phyloP scores from a whole-genome alignment of 2,888 invertebrate genomes.

The Odontocerum albicorne region DNA sequence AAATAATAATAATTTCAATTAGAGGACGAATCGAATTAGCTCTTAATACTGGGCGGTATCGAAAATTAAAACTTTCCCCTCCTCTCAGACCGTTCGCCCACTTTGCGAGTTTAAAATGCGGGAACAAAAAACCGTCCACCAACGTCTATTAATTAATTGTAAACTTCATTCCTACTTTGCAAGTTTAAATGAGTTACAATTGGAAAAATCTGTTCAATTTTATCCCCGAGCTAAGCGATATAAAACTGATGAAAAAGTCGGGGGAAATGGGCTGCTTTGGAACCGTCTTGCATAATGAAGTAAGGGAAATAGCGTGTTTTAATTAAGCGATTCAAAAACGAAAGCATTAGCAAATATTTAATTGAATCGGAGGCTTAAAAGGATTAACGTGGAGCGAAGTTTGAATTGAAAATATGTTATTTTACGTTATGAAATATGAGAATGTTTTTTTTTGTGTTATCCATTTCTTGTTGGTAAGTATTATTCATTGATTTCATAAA shows the following conservation, averaged over 20 bases:
- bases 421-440: too few relatives aligned
- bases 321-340: conserved; percentile 6
- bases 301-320: conserved; percentile 11
- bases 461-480: too few relatives aligned
- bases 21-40: background rate
- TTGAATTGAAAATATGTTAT: too few relatives aligned
- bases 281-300: conserved; percentile 8
- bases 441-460: too few relatives aligned
- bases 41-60: background rate
- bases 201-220: conserved; percentile 31
- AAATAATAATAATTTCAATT: background rate
- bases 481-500: too few relatives aligned
- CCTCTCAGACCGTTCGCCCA: background rate
- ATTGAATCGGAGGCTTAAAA: conserved; percentile 6
- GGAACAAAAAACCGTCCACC: conserved; percentile 17
- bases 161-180: conserved; percentile 27
- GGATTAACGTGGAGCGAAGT: conserved; percentile 4
- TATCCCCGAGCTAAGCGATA: conserved; percentile 15
- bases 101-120: conserved; percentile 17
- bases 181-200: conserved; percentile 31
- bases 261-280: background rate
- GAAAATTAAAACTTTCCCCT: background rate
- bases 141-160: conserved; percentile 34
- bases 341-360: conserved; percentile 8
- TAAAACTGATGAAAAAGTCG: conserved; percentile 9